phyloP scores from a whole-genome alignment of 2,797 vertebrate species.

The Malacoctenus gilli region DNA sequence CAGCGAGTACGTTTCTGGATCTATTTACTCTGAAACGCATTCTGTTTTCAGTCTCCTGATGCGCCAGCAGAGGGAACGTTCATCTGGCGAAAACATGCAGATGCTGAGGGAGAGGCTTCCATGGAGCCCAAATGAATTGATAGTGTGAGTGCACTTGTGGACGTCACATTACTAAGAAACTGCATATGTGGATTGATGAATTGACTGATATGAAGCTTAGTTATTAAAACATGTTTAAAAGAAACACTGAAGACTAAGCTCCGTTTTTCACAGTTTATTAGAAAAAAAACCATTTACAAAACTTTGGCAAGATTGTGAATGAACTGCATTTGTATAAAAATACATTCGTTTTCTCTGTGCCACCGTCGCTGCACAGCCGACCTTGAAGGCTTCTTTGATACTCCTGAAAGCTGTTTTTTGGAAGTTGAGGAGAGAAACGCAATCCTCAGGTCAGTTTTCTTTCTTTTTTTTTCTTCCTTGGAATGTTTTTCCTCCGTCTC shows the following conservation, averaged over 20 bases:
- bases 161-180: too few relatives aligned
- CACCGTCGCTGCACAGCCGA: conserved; percentile 58
- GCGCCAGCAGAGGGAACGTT: too few relatives aligned
- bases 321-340: conserved; percentile 76
- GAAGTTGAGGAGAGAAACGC: conserved; percentile 64
- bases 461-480: too few relatives aligned
- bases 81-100: too few relatives aligned
- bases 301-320: conserved; percentile 64
- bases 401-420: conserved; percentile 57
- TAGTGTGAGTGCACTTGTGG: too few relatives aligned
- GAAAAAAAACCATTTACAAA: conserved; percentile 76
- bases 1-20: too few relatives aligned
- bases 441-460: conserved; percentile 55
- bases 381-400: conserved; percentile 69
- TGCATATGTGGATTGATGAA: too few relatives aligned
- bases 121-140: too few relatives aligned
- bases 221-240: conserved; percentile 4
- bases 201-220: too few relatives aligned
- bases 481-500: conserved; percentile 79
- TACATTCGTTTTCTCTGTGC: conserved; percentile 64
- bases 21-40: too few relatives aligned
- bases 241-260: conserved; percentile 39
- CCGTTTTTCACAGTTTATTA: conserved; percentile 65
- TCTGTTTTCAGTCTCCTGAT: too few relatives aligned
- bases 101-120: too few relatives aligned